phyloP scores from a whole-genome alignment of 2,888 invertebrate species.

The Morinoia aosen region DNA sequence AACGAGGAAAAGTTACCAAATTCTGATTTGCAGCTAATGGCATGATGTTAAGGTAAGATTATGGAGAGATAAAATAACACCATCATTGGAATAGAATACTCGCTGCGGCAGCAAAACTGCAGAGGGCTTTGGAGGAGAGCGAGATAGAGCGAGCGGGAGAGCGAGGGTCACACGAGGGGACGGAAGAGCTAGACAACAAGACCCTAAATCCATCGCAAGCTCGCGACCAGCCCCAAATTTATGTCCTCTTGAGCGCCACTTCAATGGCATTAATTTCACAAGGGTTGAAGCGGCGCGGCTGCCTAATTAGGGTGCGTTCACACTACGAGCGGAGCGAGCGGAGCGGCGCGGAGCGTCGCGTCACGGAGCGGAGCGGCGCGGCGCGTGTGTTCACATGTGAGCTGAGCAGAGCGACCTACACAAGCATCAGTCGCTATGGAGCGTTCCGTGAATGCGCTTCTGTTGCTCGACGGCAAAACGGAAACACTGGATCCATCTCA shows the following conservation, averaged over 20 bases:
- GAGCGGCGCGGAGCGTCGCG: too few relatives aligned
- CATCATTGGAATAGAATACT: not conserved
- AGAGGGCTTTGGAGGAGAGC: not conserved
- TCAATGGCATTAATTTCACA: constrained; percentile 52
- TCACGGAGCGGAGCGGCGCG: too few relatives aligned
- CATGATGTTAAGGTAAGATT: not conserved
- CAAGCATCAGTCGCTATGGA: too few relatives aligned
- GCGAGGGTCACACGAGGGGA: constrained; percentile 32
- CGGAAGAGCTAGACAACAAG: constrained; percentile 43
- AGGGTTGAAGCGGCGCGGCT: constrained; percentile 25
- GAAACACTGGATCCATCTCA: too few relatives aligned
- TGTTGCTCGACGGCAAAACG: too few relatives aligned
- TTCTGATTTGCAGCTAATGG: not conserved
- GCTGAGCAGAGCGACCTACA: too few relatives aligned
- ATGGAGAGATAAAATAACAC: not conserved
- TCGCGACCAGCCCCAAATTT: constrained; percentile 50
- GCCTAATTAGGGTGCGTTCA: too few relatives aligned
- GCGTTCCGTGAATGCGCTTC: too few relatives aligned
- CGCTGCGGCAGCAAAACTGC: not conserved
- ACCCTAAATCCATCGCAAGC: constrained; percentile 43
- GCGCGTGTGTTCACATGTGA: too few relatives aligned
- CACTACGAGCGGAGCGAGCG: too few relatives aligned
- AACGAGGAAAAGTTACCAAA: not conserved
- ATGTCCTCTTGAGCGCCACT: constrained; percentile 52
- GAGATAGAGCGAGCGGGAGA: not conserved